These are phyloP conservation scores for Aplodontia rufa DNA, from an alignment of 2,113 vertebrate genomes.

Conservation along the genomic window DNA sequence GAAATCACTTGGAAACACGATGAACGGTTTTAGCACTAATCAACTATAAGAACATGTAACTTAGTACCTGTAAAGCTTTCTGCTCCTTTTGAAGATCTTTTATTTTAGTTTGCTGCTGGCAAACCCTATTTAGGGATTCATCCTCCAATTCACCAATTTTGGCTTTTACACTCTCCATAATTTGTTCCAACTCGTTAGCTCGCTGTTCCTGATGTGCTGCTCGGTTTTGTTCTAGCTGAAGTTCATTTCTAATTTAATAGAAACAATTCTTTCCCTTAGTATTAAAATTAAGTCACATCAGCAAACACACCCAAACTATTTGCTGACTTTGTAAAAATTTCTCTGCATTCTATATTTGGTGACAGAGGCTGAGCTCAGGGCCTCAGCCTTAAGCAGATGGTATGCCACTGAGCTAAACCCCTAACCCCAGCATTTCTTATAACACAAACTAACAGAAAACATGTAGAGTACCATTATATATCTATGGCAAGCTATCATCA, in stretches of 20 bases:
- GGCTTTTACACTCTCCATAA: constrained; percentile 88
- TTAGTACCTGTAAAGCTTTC: constrained; percentile 83
- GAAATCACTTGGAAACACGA: background rate
- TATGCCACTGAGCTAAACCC: background rate
- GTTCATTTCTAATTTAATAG: constrained; percentile 85
- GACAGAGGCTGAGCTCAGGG: background rate
- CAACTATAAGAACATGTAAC: background rate
- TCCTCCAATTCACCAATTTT: constrained; percentile 93
- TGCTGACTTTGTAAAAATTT: background rate
- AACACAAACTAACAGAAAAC: constrained; percentile 15
- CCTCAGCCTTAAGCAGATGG: background rate
- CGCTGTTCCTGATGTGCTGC: constrained; percentile 85
- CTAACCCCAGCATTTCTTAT: background rate
- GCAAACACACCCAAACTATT: background rate
- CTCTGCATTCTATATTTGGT: background rate
- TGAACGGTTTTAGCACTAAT: background rate
- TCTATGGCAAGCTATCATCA: background rate
- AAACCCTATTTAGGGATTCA: constrained; percentile 86
- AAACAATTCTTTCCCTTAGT: constrained; percentile 54
- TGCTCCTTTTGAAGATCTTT: constrained; percentile 88
- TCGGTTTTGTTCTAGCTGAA: constrained; percentile 82
- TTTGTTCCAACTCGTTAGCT: constrained; percentile 87
- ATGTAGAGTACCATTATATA: background rate
- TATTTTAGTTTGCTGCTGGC: constrained; percentile 85
- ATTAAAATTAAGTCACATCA: constrained; percentile 32